Base-by-base conservation (phyloP, 2,113 vertebrate species). In the Phalacrocorax aristotelis region DNA sequence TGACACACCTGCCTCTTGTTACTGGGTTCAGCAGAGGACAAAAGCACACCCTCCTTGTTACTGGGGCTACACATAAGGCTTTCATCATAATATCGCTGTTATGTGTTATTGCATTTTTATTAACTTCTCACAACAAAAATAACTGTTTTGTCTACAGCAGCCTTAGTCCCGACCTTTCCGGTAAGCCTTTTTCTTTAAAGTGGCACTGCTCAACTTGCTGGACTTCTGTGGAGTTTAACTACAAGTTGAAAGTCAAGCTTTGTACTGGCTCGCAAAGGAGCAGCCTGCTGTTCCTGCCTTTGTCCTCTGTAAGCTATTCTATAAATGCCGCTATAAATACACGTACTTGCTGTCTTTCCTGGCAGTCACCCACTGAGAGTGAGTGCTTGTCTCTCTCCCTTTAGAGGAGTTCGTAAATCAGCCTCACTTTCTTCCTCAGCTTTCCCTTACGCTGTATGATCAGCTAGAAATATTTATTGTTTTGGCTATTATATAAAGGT, bases 31-130 rank as follows among this genome's bases (percentile, higher is more conserved):
- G 11, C 4, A 36, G 23, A 30, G 27, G 29, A 25, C 23, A 7
- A 2, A 14, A 65, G 8, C 10, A 1, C 7, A 2, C 3, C 6
- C 5, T 22, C 13, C 8, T 20, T 29, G 1, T 42, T 48, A 2
- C 15, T n/a, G 10, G 18, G 36, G 7, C 29, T 64, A 5, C 7
- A 1, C 1, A 0, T 10, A 13, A 13, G 9, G 8, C 10, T 6
- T 44, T 49, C 8, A 0, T 8, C 10, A 4, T 44, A 15, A 5
- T 22, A 8, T 9, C 14, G 0, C 12, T 15, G n/a, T n/a, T n/a
- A n/a, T n/a, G 15, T 2, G 2, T 6, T 55, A 7, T 6, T 66
- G 25, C 4, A 0, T 26, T 55, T 66, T 36, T 55, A 4, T 25
- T 62, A 40, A 19, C 4, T 2, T 58, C 8, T 30, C 14, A 6